A percentile compares a stretch with the other conserved stretches of the same genome.
Evolutionary conservation across 1,140 invertebrate species (phyloP).

Genomic region (Tetraneura akinire): DNA sequence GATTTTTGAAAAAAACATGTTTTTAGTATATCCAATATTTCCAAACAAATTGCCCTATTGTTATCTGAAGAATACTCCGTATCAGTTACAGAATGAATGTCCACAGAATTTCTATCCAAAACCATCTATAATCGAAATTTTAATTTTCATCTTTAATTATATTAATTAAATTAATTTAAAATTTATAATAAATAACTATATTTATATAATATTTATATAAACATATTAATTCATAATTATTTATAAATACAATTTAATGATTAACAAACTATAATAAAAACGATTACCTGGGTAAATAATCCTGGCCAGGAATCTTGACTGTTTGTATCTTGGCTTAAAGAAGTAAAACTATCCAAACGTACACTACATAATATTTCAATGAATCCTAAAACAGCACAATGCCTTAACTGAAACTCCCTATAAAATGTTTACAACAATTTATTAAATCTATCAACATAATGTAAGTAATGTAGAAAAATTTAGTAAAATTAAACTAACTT

Average conservation of each 20-base stretch:
- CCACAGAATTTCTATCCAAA: constrained; percentile 43
- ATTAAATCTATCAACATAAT: no score
- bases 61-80: constrained; percentile 33
- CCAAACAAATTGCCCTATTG: constrained; percentile 41
- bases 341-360: not conserved
- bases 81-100: constrained; percentile 9
- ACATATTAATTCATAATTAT: no score
- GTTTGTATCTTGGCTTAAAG: constrained; percentile 29
- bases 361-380: constrained; percentile 46
- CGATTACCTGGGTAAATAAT: constrained; percentile 34
- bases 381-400: constrained; percentile 30
- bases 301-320: constrained; percentile 44
- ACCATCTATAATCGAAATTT: constrained; percentile 24
- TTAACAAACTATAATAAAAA: not conserved
- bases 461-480: not conserved
- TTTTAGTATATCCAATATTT: constrained; percentile 44
- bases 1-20: constrained; percentile 48
- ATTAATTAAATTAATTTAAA: no score
- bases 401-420: constrained; percentile 20
- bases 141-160: no score
- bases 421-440: not conserved
- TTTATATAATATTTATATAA: no score
- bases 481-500: constrained; percentile 4
- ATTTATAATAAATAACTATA: no score
- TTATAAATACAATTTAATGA: no score